Evolutionary conservation across 2,888 invertebrate species (phyloP), one percentile per base, ranked within the genome.

Genomic region (Orthonychiurus folsomi): DNA sequence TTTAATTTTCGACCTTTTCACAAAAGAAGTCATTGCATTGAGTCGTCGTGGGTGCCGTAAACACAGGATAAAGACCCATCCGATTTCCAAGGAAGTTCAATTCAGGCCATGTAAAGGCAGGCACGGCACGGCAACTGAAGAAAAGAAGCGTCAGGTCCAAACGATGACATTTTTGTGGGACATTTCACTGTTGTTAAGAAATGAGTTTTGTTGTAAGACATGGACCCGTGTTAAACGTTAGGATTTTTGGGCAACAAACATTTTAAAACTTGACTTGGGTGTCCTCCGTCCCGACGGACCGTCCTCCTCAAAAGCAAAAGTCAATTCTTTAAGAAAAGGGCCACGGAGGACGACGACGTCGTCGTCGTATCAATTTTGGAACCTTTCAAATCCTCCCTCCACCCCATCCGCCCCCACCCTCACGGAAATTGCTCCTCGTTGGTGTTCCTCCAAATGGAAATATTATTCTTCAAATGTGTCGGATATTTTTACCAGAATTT

Each of bases 141-240:
- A 15, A 37, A 37, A 37, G 37, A 37, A 37, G n/a, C n/a, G n/a
- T n/a, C n/a, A n/a, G n/a, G n/a, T n/a, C n/a, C n/a, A n/a, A 37
- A 37, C 15, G 60, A 63, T 63, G 63, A 60, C 60, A 63, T 63
- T 63, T 56, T 50, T 18, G 23, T 56, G 61, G 56, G 26, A 27
- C 20, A 21, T 54, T 55, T 53, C 47, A 48, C 9, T 37, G 37
- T 37, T 37, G 37, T 9, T 37, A 15, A 37, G 37, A 37, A 37
- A 9, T 37, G 15, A 5, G 5, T 37, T 37, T 37, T 37, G 37
- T 37, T 37, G 37, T 9, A 37, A 15, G 37, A 37, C 37, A 37
- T 37, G 37, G 5, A 37, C 37, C 37, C 37, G 37, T 37, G 37
- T 37, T 37, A 15, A 15, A 37, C n/a, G 37, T 37, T 15, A 37